Evolutionary conservation across 2,888 invertebrate species (phyloP).

Genomic region (Odontocerum albicorne): DNA sequence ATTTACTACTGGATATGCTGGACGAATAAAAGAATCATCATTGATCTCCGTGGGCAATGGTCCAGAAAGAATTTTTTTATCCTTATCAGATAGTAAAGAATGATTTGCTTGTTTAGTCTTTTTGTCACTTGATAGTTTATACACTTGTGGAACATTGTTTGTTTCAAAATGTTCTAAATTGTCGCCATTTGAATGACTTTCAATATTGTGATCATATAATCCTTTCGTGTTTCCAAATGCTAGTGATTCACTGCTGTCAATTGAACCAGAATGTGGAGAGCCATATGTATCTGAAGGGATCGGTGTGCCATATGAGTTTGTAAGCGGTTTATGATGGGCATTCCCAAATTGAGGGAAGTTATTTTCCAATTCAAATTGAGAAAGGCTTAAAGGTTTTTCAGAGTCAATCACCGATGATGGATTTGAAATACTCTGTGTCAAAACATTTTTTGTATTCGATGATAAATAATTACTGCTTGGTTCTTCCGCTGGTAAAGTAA

Average conservation of each 20-base stretch:
- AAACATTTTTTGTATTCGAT: conserved; percentile 18
- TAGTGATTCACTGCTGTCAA: conserved; percentile 19
- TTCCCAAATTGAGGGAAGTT: conserved; percentile 14
- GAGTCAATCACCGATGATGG: conserved; percentile 29
- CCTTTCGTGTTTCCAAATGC: neutral
- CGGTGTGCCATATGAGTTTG: conserved; percentile 37
- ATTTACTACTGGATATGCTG: conserved; percentile 5
- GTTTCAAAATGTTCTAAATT: conserved; percentile 24
- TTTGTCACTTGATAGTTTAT: conserved; percentile 13
- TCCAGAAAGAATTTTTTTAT: neutral
- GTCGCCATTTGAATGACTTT: conserved; percentile 8
- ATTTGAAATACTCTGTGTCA: conserved; percentile 11
- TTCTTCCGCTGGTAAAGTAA: conserved; percentile 14
- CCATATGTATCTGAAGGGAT: conserved; percentile 46
- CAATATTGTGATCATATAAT: conserved; percentile 3
- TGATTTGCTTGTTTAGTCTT: neutral
- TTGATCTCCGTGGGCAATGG: neutral
- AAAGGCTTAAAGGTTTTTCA: conserved; percentile 36
- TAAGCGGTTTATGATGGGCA: conserved; percentile 36
- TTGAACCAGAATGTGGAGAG: conserved; percentile 42
- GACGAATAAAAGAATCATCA: conserved; percentile 8
- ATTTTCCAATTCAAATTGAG: conserved; percentile 18
- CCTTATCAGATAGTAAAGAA: no score
- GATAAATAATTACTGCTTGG: conserved; percentile 19
- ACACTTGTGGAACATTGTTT: conserved; percentile 23